Evolutionary conservation across 2,113 vertebrate species (phyloP), one percentile per base, ranked within the genome.

Genomic region (Hypocryptadius cinnamomeus): DNA sequence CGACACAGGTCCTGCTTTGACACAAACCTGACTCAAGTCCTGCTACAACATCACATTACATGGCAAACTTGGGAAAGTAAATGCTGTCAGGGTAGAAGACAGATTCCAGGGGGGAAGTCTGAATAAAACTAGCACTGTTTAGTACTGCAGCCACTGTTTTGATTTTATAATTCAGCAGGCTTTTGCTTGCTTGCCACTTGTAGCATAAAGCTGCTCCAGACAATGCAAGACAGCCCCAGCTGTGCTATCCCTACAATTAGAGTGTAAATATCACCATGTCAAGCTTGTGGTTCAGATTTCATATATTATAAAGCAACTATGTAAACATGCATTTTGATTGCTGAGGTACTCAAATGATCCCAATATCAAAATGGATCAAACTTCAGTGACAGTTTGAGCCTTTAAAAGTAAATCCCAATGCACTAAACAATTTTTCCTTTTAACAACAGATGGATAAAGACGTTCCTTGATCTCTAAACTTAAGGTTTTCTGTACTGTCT

Each of bases 1-100:
- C 44, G 80, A 16, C 3, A 12, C 1, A 3, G 6, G 8, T 79
- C 28, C 37, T 85, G 27, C 64, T 90, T 65, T 71, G 20, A 64
- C 44, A 54, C 40, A 61, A 60, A 68, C 30, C 16, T 37, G 53
- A 15, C 37, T 17, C 10, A 27, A 53, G 23, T n/a, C 45, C 45
- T 15, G 37, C 2, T 5, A 50, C 21, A n/a, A 0, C 57, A 39
- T 10, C 30, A 51, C 3, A 1, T 24, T 31, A 24, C 15, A 39
- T 20, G 30, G 27, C 42, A 63, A 63, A 35, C 9, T 39, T 12
- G 15, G 27, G 23, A 42, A 39, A 23, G 17, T 11, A 45, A 63
- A 37, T 1, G 3, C 9, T 42, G 9, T 3, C 1, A 8, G 23
- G 14, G 13, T 5, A n/a, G 6, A 54, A 45, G 9, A 42, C 10